These are phyloP conservation scores for Oryzias javanicus DNA, from an alignment of 2,113 vertebrate genomes.

Conservation along the genomic window DNA sequence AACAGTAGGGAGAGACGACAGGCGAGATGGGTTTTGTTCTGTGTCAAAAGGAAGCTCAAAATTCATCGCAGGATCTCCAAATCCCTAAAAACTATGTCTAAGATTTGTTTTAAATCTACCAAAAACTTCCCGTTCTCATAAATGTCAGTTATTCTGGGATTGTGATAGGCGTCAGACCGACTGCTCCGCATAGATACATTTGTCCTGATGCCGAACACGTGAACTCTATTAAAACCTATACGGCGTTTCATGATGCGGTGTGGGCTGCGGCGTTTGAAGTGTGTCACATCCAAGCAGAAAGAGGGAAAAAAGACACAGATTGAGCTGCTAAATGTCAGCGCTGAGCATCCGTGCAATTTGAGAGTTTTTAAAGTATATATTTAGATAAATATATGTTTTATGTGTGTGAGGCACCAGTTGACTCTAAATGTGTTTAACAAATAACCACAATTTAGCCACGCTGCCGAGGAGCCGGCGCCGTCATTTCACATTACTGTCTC, in stretches of 20 bases:
- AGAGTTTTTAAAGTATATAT: conserved; percentile 17
- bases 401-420: conserved; percentile 75
- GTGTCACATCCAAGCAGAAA: conserved; percentile 14
- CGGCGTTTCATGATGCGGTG: no score
- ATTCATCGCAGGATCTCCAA: no score
- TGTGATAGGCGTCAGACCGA: neutral
- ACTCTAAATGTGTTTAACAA: conserved; percentile 94
- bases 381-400: conserved; percentile 19
- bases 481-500: conserved; percentile 95
- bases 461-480: conserved; percentile 87
- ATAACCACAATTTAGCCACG: conserved; percentile 92
- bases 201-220: no score
- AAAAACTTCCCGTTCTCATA: neutral
- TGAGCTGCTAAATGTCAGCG: conserved; percentile 60
- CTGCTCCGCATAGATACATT: no score
- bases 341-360: conserved; percentile 53
- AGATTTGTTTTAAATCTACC: no score
- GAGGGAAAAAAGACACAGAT: conserved; percentile 20
- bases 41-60: neutral
- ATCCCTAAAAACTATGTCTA: no score
- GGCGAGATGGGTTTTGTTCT: neutral
- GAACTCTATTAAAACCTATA: no score
- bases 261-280: conserved; percentile 12
- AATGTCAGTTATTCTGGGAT: neutral
- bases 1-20: conserved; percentile 7